phyloP scores from a whole-genome alignment of 2,797 vertebrate species.

The Amniataba percoides region DNA sequence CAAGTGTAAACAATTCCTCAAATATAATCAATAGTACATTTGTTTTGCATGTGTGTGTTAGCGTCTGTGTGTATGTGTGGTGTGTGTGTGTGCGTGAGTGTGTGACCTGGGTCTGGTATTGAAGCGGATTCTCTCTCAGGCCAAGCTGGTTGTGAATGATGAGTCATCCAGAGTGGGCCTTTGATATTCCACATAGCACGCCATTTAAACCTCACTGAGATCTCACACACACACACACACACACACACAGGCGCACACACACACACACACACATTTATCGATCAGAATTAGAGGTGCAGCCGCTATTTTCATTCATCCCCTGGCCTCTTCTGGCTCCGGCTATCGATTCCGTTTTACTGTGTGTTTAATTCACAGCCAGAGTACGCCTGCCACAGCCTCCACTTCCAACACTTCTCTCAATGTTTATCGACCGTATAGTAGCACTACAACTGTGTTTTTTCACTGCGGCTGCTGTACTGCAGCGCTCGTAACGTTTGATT shows the following conservation, averaged over 20 bases:
- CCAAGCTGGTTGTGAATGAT: conserved; percentile 48
- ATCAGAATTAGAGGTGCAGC: conserved; percentile 61
- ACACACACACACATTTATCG: conserved; percentile 50
- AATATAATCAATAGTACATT: conserved; percentile 24
- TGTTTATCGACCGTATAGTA: conserved; percentile 67
- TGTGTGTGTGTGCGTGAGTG: conserved; percentile 2
- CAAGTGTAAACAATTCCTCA: conserved; percentile 34
- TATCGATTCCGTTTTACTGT: conserved; percentile 72
- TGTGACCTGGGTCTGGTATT: conserved; percentile 9
- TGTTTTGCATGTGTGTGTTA: conserved; percentile 3
- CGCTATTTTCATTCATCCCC: conserved; percentile 72
- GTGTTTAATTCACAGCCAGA: conserved; percentile 74
- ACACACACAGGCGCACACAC: conserved; percentile 17
- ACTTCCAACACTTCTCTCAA: conserved; percentile 62
- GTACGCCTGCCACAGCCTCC: conserved; percentile 55
- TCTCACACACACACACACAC: conserved; percentile 15
- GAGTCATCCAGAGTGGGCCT: conserved; percentile 60
- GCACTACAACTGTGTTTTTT: conserved; percentile 47
- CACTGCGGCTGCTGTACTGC: conserved; percentile 41
- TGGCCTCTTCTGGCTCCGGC: conserved; percentile 60
- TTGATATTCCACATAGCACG: conserved; percentile 57
- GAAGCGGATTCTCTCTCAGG: conserved; percentile 18
- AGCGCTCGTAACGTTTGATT: conserved; percentile 27
- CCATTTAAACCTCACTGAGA: conserved; percentile 56
- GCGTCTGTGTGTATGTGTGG: background rate